phyloP scores from a whole-genome alignment of 2,888 invertebrate species.

The Choreutis nemorana region DNA sequence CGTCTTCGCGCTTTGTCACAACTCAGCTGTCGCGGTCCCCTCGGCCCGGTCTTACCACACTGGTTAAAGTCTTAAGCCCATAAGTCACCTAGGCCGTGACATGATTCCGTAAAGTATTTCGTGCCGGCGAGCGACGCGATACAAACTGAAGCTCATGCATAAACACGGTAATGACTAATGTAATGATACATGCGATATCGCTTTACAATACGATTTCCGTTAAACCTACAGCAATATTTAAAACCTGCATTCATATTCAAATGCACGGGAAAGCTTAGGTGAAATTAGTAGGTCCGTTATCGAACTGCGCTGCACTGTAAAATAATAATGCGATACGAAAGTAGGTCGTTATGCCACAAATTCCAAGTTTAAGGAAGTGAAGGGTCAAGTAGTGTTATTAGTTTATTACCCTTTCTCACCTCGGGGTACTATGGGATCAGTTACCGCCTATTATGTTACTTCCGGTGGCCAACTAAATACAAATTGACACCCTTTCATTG shows the following conservation, averaged over 20 bases:
- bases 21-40: conserved; percentile 56
- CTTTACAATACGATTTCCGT: no score
- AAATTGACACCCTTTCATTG: conserved; percentile 25
- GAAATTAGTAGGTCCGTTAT: no score
- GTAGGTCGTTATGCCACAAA: no score
- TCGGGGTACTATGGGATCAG: conserved; percentile 46
- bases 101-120: conserved; percentile 13
- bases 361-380: conserved; percentile 25
- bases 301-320: no score
- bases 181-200: no score
- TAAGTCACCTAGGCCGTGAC: conserved; percentile 32
- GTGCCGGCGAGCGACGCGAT: no score
- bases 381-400: conserved; percentile 59
- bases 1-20: conserved; percentile 58
- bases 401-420: conserved; percentile 62
- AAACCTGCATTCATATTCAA: no score
- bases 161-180: no score
- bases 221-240: no score
- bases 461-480: conserved; percentile 26
- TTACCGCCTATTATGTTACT: conserved; percentile 52
- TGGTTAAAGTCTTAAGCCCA: conserved; percentile 21
- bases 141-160: no score
- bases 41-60: conserved; percentile 12
- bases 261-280: no score
- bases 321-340: no score